These are phyloP conservation scores for Drosophila affinis DNA, from an alignment of 2,888 invertebrate species.

Conservation along the genomic window DNA sequence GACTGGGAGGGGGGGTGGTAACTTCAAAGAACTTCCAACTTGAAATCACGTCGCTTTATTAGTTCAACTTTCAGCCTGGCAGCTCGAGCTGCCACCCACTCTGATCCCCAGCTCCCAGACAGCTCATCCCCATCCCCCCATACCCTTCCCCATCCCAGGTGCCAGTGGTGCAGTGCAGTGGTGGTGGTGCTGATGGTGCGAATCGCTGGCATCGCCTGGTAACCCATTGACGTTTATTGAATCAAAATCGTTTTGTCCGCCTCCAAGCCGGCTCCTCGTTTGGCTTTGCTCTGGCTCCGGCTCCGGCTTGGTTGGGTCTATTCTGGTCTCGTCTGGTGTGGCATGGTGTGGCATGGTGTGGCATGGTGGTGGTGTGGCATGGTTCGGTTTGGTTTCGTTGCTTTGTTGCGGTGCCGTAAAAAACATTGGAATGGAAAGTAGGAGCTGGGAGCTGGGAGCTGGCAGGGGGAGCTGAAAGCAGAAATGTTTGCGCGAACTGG, in stretches of 20 bases:
- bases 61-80: conserved; percentile 48
- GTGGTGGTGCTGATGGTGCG: neutral
- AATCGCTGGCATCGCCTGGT: neutral
- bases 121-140: neutral
- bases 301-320: conserved; percentile 8
- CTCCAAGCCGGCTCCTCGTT: conserved; percentile 34
- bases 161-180: neutral
- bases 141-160: neutral
- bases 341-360: conserved; percentile 1
- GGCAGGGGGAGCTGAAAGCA: conserved; percentile 13
- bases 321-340: conserved; percentile 5
- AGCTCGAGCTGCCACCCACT: conserved; percentile 2
- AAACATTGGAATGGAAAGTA: neutral
- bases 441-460: neutral
- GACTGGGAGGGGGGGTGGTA: neutral
- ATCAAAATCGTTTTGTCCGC: conserved; percentile 67
- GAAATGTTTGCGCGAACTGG: conserved; percentile 26
- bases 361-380: conserved; percentile 1
- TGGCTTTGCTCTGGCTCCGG: conserved; percentile 14
- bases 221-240: conserved; percentile 74
- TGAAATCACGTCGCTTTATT: conserved; percentile 72
- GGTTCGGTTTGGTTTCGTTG: conserved; percentile 14
- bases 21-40: conserved; percentile 52
- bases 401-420: conserved; percentile 44
- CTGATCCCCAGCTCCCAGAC: conserved; percentile 35